Evolutionary conservation across 2,113 vertebrate genomes (phyloP), one percentile per base, ranked within the genome.

Genomic region (Vicugna pacos): DNA sequence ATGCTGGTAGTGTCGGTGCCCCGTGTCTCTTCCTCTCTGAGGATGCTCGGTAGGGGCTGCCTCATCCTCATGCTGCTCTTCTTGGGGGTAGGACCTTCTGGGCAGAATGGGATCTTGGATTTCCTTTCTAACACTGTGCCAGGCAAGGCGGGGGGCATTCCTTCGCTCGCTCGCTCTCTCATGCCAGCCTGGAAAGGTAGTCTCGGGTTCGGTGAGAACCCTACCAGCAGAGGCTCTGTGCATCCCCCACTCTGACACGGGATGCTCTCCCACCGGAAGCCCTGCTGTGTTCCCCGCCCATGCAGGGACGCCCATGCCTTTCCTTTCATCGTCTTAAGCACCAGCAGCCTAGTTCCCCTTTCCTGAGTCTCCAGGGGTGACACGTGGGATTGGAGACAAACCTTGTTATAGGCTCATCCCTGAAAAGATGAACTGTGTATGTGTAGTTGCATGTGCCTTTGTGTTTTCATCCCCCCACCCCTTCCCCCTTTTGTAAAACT

Each of bases 291-390:
- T 2, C 70, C 42, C 77, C 52, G 91, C 26, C 69, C 16, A 3
- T 0, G 4, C 38, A 32, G 73, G 5, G 62, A n/a, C 6, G 2
- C 7, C n/a, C 56, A 20, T 6, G 32, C 48, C 88, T 32, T 65
- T 38, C 62, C n/a, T 54, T 19, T n/a, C 69, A 50, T 50, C 2
- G 2, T 79, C 54, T 83, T 17, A 46, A 46, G 67, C 85, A 87
- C 96, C 95, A 95, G 96, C 96, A 85, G 56, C 91, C 91, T 52
- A 0, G 8, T 28, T 65, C 77, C 54, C 83, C 89, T 64, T 91
- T 62, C 80, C 64, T 7, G 75, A 80, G 80, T 92, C 91, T 93
- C 85, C 65, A 12, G 82, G 87, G 76, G 14, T 54, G 93, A 48
- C 50, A 7, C 8, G 6, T 20, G 50, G 38, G 69, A 30, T 52